Evolutionary conservation across 2,113 vertebrate genomes (phyloP).

Genomic region (Anolis sagrei): DNA sequence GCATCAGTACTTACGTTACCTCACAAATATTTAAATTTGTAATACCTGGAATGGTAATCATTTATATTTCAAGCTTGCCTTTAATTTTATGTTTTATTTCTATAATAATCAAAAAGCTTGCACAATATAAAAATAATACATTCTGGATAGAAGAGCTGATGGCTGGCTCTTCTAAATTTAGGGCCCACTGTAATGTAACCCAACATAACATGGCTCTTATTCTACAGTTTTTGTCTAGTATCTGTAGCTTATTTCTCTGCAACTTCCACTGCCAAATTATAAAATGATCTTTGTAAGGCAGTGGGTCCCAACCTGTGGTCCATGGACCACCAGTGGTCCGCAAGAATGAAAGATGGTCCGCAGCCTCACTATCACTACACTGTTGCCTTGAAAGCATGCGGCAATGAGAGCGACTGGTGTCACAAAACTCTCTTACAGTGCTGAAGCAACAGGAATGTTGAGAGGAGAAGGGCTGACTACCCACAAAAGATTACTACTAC

Average conservation of each 20-base stretch:
- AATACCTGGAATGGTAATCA: not conserved
- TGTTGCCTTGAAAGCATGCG: too few species aligned
- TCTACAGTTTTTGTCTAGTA: too few species aligned
- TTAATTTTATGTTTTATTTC: not conserved
- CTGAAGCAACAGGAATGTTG: too few species aligned
- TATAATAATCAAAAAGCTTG: not conserved
- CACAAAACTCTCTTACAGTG: too few species aligned
- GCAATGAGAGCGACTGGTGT: too few species aligned
- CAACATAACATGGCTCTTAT: not conserved
- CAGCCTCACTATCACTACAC: too few species aligned
- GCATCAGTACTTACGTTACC: not conserved
- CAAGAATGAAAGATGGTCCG: too few species aligned
- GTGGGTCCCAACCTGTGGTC: too few species aligned
- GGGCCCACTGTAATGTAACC: not conserved
- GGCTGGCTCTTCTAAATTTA: not conserved
- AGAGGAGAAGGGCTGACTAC: too few species aligned
- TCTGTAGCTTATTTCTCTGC: too few species aligned
- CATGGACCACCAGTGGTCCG: too few species aligned
- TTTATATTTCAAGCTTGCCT: not conserved
- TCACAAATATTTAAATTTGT: not conserved
- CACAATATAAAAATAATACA: not conserved
- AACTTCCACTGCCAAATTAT: not conserved
- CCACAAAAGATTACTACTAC: too few species aligned
- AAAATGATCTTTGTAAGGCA: not conserved
- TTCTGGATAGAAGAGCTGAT: not conserved